These are phyloP conservation scores for Tiliacea citrago DNA, from an alignment of 2,888 invertebrate species.

Conservation along the genomic window DNA sequence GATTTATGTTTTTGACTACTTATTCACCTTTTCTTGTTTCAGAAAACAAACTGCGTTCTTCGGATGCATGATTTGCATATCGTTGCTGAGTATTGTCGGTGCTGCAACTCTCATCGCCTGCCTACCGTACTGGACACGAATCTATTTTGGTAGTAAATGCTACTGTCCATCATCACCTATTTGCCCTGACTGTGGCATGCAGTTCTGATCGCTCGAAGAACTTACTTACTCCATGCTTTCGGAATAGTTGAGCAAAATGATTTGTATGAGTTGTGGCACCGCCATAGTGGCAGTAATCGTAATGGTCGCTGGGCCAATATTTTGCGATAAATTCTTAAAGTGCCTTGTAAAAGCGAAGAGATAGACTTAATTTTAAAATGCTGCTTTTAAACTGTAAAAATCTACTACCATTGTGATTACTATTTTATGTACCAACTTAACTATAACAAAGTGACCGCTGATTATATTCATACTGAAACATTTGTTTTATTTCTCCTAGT, in stretches of 20 bases:
- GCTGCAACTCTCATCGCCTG: constrained; percentile 71
- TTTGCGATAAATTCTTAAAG: constrained; percentile 70
- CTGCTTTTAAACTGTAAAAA: too few relatives aligned
- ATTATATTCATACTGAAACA: background rate
- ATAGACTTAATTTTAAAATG: constrained; percentile 29
- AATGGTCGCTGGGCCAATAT: constrained; percentile 70
- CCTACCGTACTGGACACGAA: constrained; percentile 71
- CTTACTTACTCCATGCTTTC: background rate
- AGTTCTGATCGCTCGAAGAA: constrained; percentile 54
- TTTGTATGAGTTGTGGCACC: constrained; percentile 71
- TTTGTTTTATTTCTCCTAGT: background rate
- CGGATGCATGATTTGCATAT: constrained; percentile 78
- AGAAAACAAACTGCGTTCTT: constrained; percentile 32
- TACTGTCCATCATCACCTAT: constrained; percentile 68
- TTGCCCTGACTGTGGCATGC: constrained; percentile 73
- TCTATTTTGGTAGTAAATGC: constrained; percentile 66
- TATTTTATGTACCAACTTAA: background rate
- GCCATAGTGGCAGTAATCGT: constrained; percentile 66
- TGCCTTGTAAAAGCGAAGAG: constrained; percentile 51
- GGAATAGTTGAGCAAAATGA: constrained; percentile 63
- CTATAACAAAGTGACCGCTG: constrained; percentile 13
- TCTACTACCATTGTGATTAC: background rate
- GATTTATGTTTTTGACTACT: constrained; percentile 5
- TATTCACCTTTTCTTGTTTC: constrained; percentile 61
- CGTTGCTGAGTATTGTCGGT: constrained; percentile 72